Conservation (phyloP, 2,888 invertebrate species). For the Lycaena phlaeas region DNA sequence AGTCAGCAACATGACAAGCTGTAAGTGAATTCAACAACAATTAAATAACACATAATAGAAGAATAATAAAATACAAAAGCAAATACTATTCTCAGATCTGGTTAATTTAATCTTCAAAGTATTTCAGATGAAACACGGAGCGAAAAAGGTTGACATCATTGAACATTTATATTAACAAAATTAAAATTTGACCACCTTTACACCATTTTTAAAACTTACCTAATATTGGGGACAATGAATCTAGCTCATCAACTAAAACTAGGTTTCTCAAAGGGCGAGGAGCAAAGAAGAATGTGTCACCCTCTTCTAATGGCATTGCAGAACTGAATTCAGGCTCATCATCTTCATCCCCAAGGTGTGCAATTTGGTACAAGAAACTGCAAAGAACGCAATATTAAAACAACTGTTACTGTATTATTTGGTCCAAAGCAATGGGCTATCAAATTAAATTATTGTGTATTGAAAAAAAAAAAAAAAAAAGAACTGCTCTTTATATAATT, state of each 20-base stretch:
- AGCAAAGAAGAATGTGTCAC: conserved; percentile 99
- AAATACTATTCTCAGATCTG: conserved; percentile 48
- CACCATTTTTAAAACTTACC: conserved; percentile 43
- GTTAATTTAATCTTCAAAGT: conserved; percentile 66
- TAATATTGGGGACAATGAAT: conserved; percentile 95
- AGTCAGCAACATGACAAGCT: conserved; percentile 91
- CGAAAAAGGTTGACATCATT: conserved; percentile 57
- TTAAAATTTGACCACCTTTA: not conserved
- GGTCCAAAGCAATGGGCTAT: too few species aligned
- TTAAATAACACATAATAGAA: too few species aligned
- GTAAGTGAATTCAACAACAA: too few species aligned
- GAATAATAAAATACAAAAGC: not conserved
- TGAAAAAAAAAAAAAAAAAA: too few species aligned
- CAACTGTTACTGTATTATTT: too few species aligned
- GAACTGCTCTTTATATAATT: too few species aligned
- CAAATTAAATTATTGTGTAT: too few species aligned
- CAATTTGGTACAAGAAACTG: conserved; percentile 98
- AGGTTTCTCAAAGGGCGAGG: conserved; percentile 94
- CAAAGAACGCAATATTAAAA: conserved; percentile 25
- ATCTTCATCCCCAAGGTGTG: conserved; percentile 99
- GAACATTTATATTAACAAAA: conserved; percentile 12
- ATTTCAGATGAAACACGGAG: conserved; percentile 77
- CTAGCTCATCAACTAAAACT: conserved; percentile 96
- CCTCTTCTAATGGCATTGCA: conserved; percentile 98
- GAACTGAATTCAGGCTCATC: conserved; percentile 99